Evolutionary conservation across 2,888 invertebrate species (phyloP).

Genomic region (Epirrhoe alternata): DNA sequence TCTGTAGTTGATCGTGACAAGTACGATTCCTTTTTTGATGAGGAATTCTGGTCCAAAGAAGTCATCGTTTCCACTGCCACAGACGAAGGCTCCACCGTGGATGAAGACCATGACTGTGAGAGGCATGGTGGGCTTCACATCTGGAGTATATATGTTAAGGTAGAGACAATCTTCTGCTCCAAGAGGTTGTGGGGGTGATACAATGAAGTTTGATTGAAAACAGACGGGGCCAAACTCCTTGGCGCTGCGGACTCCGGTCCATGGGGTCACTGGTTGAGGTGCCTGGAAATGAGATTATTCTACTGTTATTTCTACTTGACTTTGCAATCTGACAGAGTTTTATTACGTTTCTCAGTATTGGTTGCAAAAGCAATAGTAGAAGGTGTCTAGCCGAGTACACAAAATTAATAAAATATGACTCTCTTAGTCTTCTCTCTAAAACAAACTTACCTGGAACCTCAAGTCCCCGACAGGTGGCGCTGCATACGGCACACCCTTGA

Average conservation of each 20-base stretch:
- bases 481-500: slow-evolving; percentile 72
- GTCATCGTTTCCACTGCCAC: slow-evolving; percentile 66
- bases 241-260: slow-evolving; percentile 67
- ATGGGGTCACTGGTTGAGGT: slow-evolving; percentile 62
- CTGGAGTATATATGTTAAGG: slow-evolving; percentile 72
- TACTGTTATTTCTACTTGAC: background rate
- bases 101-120: slow-evolving; percentile 73
- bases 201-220: slow-evolving; percentile 55
- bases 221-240: slow-evolving; percentile 62
- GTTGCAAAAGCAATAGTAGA: no score
- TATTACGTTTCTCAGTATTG: no score
- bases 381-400: no score
- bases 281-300: slow-evolving; percentile 54
- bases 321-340: no score
- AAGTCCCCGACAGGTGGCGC: slow-evolving; percentile 64
- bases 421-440: no score
- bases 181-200: slow-evolving; percentile 15
- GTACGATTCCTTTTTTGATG: slow-evolving; percentile 62
- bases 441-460: slow-evolving; percentile 61
- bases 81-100: slow-evolving; percentile 65
- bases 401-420: no score
- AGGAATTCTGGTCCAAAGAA: slow-evolving; percentile 71
- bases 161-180: slow-evolving; percentile 73
- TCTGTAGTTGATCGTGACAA: slow-evolving; percentile 76
- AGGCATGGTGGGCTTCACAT: slow-evolving; percentile 49